Conservation (phyloP, 2,113 vertebrate genomes). For the Ptyas mucosa region DNA sequence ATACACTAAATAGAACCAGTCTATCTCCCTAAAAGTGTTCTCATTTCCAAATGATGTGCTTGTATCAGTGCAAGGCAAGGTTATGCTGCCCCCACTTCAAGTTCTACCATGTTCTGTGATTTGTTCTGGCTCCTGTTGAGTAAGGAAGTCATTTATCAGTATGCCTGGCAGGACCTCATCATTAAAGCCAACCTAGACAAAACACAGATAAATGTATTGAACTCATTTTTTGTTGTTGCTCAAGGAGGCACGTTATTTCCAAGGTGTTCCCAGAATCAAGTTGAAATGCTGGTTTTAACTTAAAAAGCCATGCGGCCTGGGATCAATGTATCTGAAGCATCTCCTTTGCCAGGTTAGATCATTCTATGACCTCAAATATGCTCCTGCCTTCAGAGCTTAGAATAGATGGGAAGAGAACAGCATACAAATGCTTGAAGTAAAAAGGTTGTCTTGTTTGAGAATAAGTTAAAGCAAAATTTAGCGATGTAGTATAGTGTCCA, state of each 20-base stretch:
- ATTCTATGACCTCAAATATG: neutral
- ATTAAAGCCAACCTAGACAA: neutral
- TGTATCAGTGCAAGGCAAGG: neutral
- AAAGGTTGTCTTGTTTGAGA: neutral
- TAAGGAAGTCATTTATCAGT: neutral
- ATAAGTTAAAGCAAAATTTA: neutral
- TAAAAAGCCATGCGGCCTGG: neutral
- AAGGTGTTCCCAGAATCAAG: neutral
- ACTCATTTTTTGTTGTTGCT: neutral
- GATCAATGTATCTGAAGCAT: neutral
- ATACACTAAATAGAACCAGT: conserved; percentile 15
- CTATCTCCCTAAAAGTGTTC: conserved; percentile 21
- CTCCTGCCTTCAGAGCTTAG: neutral
- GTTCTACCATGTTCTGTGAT: neutral
- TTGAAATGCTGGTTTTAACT: neutral
- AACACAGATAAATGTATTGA: neutral
- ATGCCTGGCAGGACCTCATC: neutral
- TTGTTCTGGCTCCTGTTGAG: neutral
- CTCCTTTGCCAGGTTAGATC: neutral
- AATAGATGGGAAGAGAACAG: neutral
- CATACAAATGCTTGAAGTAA: neutral
- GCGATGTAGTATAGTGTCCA: neutral
- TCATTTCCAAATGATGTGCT: neutral
- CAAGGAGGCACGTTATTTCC: neutral
- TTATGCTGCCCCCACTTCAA: neutral